phyloP scores from a whole-genome alignment of 64 coral and sea anemone species.

The Montipora foliosa region DNA sequence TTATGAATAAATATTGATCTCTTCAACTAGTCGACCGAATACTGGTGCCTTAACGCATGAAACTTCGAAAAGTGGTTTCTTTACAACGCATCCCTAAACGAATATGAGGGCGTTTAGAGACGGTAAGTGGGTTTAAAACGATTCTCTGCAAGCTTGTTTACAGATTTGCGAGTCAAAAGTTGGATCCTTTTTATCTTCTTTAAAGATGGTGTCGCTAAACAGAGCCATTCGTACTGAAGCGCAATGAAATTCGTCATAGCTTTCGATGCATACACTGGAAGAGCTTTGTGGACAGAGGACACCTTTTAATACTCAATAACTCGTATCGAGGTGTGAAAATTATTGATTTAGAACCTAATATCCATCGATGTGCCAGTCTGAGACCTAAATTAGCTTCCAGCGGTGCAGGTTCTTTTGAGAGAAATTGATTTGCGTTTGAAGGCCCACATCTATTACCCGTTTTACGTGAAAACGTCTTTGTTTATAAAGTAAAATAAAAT shows the following conservation, averaged over 20 bases:
- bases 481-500: background rate
- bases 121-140: background rate
- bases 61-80: background rate
- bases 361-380: background rate
- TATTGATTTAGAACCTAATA: constrained; percentile 56
- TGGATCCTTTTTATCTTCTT: background rate
- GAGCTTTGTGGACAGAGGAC: background rate
- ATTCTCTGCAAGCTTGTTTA: background rate
- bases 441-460: background rate
- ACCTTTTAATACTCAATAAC: constrained; percentile 11
- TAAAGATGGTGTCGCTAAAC: background rate
- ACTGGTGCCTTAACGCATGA: too few species aligned
- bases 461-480: background rate
- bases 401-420: background rate
- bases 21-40: too few species aligned
- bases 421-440: background rate
- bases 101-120: too few species aligned
- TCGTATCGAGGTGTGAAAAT: constrained; percentile 4
- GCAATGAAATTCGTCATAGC: background rate
- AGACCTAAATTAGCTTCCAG: constrained; percentile 33
- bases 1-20: background rate
- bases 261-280: background rate
- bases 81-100: background rate
- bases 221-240: background rate
- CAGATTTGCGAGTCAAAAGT: background rate